Evolutionary conservation across 2,797 vertebrate genomes (phyloP).

Genomic region (Alectoris magna): DNA sequence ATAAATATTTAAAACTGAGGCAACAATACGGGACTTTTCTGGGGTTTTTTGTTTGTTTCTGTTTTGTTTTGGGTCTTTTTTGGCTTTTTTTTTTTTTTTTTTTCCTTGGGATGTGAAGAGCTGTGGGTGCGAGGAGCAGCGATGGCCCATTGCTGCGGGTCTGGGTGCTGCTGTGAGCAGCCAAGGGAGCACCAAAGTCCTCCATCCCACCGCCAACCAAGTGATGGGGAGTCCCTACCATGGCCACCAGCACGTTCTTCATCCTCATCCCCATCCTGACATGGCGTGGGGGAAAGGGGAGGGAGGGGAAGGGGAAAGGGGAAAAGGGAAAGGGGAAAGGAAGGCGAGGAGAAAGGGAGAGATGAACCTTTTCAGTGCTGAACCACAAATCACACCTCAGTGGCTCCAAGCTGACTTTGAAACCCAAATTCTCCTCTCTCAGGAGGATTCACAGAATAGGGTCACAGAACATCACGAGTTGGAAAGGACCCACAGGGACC

Average conservation of each 20-base stretch:
- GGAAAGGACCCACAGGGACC: no score
- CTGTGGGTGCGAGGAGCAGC: neutral
- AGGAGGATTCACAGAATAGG: neutral
- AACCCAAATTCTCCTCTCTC: neutral
- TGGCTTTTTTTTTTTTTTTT: no score
- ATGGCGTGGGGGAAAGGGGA: neutral
- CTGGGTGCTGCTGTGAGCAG: no score
- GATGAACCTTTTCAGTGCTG: neutral
- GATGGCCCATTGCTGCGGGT: no score
- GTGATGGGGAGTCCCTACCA: no score
- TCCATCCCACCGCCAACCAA: no score
- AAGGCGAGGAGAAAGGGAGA: no score
- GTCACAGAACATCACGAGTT: neutral
- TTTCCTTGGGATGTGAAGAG: neutral
- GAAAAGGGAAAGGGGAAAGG: no score
- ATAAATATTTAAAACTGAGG: constrained; percentile 93
- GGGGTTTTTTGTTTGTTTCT: neutral
- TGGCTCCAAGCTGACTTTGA: neutral
- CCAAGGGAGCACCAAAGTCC: neutral
- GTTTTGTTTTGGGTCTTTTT: no score
- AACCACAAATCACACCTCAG: neutral
- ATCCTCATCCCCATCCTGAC: rapidly evolving
- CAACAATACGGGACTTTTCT: constrained; percentile 65
- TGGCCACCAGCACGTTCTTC: neutral
- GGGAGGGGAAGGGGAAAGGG: no score